Conservation (phyloP, 1,140 invertebrate species). For the Nephotettix cincticeps region DNA sequence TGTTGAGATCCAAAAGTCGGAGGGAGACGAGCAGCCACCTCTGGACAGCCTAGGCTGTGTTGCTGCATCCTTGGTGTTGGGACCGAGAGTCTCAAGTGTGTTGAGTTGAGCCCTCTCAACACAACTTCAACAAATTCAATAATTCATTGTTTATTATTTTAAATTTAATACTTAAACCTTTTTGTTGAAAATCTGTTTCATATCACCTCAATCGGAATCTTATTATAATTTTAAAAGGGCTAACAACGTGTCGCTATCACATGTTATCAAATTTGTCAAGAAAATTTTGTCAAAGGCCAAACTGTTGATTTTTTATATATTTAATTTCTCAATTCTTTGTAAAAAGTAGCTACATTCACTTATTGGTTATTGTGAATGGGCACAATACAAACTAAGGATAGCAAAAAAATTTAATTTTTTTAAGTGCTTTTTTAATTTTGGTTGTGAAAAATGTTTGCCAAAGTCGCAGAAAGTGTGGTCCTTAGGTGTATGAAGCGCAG, state of each 20-base stretch:
- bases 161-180: too few species aligned
- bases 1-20: slow-evolving; percentile 15
- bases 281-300: too few species aligned
- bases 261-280: neutral
- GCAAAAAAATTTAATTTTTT: neutral
- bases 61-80: neutral
- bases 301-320: too few species aligned
- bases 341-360: neutral
- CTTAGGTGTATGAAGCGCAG: neutral
- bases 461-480: slow-evolving; percentile 16
- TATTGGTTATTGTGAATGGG: neutral
- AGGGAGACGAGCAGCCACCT: neutral
- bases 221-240: slow-evolving; percentile 8
- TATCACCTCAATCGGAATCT: too few species aligned
- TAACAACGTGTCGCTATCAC: neutral
- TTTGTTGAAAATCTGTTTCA: too few species aligned
- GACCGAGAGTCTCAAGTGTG: neutral
- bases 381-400: neutral
- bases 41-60: neutral
- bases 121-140: neutral
- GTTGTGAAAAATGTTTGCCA: slow-evolving; percentile 6
- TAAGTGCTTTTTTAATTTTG: neutral
- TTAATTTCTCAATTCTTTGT: too few species aligned
- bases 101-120: neutral
- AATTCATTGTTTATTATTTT: neutral